Percentiles rank a stretch among this genome's conserved stretches.
Evolutionary conservation across 2,888 invertebrate species (phyloP).

Genomic region (Alcis repandata): DNA sequence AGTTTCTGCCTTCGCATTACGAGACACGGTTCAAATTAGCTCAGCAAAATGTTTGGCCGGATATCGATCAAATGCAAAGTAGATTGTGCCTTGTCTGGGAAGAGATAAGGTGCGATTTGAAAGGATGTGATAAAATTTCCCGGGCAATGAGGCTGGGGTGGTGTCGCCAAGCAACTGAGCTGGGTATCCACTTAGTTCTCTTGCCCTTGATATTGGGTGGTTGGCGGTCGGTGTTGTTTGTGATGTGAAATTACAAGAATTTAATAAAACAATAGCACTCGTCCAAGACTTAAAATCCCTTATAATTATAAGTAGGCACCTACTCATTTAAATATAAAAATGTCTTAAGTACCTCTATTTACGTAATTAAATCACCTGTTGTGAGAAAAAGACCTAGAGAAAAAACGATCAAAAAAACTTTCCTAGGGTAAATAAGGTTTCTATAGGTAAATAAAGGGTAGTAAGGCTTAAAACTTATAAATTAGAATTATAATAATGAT

Average conservation of each 20-base stretch:
- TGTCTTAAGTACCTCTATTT: neutral
- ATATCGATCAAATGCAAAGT: neutral
- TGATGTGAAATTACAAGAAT: constrained; percentile 25
- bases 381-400: too few species aligned
- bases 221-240: constrained; percentile 28
- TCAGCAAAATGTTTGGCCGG: constrained; percentile 16
- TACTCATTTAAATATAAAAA: neutral
- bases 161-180: constrained; percentile 46
- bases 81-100: constrained; percentile 18
- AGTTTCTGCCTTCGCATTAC: constrained; percentile 9
- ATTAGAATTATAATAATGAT: too few species aligned
- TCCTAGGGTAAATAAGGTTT: too few species aligned
- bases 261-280: constrained; percentile 1
- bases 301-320: neutral
- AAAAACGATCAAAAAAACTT: too few species aligned
- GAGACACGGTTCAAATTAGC: constrained; percentile 24
- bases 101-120: constrained; percentile 23
- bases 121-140: constrained; percentile 14
- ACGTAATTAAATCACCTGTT: too few species aligned
- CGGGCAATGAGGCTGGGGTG: constrained; percentile 44
- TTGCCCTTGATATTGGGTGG: constrained; percentile 52
- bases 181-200: constrained; percentile 31
- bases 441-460: too few species aligned
- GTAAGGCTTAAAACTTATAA: too few species aligned
- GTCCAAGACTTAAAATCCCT: neutral